These are phyloP conservation scores for Pandion haliaetus DNA, from an alignment of 2,113 vertebrate genomes.

Conservation along the genomic window DNA sequence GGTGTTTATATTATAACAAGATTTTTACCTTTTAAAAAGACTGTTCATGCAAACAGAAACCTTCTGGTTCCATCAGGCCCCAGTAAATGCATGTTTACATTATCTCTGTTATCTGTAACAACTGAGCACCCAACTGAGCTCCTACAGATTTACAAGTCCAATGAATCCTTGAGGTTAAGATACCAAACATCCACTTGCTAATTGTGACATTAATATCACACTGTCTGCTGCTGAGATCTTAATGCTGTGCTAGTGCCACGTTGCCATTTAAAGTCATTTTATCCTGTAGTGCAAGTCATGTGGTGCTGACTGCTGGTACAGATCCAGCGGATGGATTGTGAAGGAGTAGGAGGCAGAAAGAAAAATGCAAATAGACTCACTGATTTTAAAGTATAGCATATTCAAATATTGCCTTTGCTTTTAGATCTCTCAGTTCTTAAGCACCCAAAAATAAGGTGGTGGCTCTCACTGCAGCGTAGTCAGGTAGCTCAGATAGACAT, in stretches of 20 bases:
- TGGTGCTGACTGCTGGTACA: conserved; percentile 13
- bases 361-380: background rate
- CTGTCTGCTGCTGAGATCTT: conserved; percentile 37
- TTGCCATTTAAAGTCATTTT: conserved; percentile 66
- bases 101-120: background rate
- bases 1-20: background rate
- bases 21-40: background rate
- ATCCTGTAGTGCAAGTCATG: conserved; percentile 13
- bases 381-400: background rate
- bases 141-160: conserved; percentile 23
- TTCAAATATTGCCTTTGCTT: background rate
- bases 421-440: background rate
- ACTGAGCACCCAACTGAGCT: background rate
- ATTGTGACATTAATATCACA: conserved; percentile 50
- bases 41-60: background rate
- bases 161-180: conserved; percentile 28
- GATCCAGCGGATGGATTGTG: conserved; percentile 3
- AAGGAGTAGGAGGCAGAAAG: background rate
- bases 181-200: conserved; percentile 44
- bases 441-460: background rate
- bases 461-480: background rate
- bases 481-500: background rate
- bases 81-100: background rate
- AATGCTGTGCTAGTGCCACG: background rate
- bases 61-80: background rate